Evolutionary conservation across 2,888 invertebrate species (phyloP), one percentile per base, ranked within the genome.

Genomic region (Amiota mariae): DNA sequence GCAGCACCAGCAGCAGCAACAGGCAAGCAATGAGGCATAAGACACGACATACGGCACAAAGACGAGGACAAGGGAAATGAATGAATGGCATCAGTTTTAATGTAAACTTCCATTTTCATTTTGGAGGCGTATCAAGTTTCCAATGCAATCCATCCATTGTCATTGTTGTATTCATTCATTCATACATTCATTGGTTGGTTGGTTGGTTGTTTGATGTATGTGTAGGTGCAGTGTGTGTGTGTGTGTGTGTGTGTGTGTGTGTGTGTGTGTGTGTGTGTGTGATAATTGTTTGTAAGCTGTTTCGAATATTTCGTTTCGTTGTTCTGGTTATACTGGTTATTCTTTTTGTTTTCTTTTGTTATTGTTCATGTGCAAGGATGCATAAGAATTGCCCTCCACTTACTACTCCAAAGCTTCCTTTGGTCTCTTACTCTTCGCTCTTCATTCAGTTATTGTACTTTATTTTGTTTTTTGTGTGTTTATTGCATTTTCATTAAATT

Each of bases 401-500:
- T 56, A 15, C 8, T 56, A 15, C 12, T 2, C 56, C 18, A 56
- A 15, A 56, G 56, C 54, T n/a, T 56, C 13, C 8, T 36, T 36
- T 36, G 2, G 36, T 36, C 36, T 6, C 2, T 6, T 0, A 3
- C 1, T 24, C 3, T 24, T 24, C 24, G 24, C 24, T 24, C 24
- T 24, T 66, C 24, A 10, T 67, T 51, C 10, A 54, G 4, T 51
- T 63, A 6, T 71, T 63, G 12, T 63, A 12, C 20, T 61, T n/a
- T 36, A 12, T 13, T 49, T 48, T 36, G 6, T 51, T 49, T 9
- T 48, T 70, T 13, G 48, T 61, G 70, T 75, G 68, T 59, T 54
- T 71, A 36, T 71, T 67, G 79, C 81, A 81, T 20, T 68, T 68
- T 70, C 57, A 24, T 57, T 70, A 8, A 47, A 57, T 15, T 36